These are phyloP conservation scores for Pholis gunnellus DNA, from an alignment of 2,113 vertebrate species.

Conservation along the genomic window DNA sequence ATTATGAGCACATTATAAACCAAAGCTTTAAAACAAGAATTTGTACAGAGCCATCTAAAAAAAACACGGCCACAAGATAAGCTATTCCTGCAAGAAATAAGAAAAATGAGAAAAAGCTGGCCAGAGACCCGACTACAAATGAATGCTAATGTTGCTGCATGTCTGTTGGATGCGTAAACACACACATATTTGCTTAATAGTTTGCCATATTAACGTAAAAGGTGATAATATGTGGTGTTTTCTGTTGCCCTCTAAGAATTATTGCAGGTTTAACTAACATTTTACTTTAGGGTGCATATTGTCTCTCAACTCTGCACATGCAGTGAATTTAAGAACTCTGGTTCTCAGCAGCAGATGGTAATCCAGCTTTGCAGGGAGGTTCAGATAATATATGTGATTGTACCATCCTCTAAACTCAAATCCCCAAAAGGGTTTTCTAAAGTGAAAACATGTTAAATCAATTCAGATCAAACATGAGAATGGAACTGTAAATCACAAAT, in stretches of 20 bases:
- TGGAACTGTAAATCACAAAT: conserved; percentile 40
- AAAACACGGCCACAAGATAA: neutral
- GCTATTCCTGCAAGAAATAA: neutral
- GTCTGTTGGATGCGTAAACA: neutral
- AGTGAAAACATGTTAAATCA: conserved; percentile 39
- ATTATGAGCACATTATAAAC: neutral
- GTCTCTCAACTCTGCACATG: neutral
- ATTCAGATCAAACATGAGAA: conserved; percentile 37
- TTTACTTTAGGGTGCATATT: neutral
- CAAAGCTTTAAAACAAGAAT: neutral
- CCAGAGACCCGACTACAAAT: neutral
- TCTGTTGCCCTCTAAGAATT: too few relatives aligned
- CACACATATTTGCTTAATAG: neutral
- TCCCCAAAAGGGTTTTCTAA: neutral
- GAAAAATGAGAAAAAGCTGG: neutral
- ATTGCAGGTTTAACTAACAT: neutral
- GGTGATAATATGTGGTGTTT: neutral
- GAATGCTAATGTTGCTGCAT: neutral
- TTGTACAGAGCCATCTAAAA: too few relatives aligned
- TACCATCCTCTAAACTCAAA: neutral
- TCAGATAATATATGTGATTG: neutral
- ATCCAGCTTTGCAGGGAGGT: neutral
- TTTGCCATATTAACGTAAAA: neutral
- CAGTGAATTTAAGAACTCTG: neutral
- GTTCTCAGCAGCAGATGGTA: neutral